Percentiles rank a stretch among this genome's conserved stretches.
These are phyloP conservation scores for Laspeyria flexula DNA, from an alignment of 2,888 invertebrate genomes.

Conservation along the genomic window DNA sequence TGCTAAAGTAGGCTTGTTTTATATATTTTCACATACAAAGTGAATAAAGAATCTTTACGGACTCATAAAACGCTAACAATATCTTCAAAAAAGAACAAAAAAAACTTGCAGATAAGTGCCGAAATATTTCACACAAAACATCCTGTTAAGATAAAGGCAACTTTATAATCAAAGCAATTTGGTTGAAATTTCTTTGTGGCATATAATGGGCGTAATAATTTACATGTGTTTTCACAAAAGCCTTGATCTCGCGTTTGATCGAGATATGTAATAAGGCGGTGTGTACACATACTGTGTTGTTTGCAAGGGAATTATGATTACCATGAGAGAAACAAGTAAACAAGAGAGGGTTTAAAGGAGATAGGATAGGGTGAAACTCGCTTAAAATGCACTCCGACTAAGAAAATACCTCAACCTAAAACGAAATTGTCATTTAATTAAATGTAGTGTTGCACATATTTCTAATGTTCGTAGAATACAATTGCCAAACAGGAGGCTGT, in stretches of 20 bases:
- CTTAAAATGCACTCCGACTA: no score
- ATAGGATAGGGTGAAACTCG: no score
- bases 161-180: background rate
- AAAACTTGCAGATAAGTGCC: background rate
- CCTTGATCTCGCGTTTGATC: conserved; percentile 21
- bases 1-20: no score
- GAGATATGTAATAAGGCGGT: conserved; percentile 22
- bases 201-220: conserved; percentile 17
- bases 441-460: no score
- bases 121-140: conserved; percentile 1
- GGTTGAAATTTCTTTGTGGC: background rate
- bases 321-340: background rate
- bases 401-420: no score
- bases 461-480: no score
- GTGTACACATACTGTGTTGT: background rate
- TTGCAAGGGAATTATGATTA: background rate
- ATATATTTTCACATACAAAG: no score
- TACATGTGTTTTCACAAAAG: conserved; percentile 24
- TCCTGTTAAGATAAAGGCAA: background rate
- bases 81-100: background rate
- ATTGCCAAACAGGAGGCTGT: no score
- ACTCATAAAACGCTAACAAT: background rate
- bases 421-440: no score
- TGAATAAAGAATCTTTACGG: no score
- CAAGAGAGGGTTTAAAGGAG: no score